phyloP scores from a whole-genome alignment of 1,140 invertebrate genomes.

The Papilio polyxenes region DNA sequence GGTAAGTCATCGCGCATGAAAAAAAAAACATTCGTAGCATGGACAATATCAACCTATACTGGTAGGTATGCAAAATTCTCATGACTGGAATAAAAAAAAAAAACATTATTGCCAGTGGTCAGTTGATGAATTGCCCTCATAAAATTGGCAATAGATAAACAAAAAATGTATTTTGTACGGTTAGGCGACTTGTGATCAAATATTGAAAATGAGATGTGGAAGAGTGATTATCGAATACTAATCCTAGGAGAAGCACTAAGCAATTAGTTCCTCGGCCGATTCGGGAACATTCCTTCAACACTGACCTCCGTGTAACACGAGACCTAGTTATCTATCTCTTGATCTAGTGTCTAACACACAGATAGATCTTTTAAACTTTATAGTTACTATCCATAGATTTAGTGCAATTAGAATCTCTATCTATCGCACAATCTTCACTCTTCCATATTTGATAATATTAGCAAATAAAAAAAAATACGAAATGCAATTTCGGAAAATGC shows the following conservation, averaged over 20 bases:
- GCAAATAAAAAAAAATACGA: conserved; percentile 56
- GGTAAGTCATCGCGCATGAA: not conserved
- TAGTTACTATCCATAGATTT: conserved; percentile 62
- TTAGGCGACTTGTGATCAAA: conserved; percentile 70
- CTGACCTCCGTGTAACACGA: conserved; percentile 52
- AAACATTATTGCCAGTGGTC: conserved; percentile 20
- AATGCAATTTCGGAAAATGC: conserved; percentile 67
- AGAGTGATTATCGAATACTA: conserved; percentile 67
- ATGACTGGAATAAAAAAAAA: conserved; percentile 1
- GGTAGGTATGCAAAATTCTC: not conserved
- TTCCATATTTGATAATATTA: conserved; percentile 72
- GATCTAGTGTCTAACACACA: conserved; percentile 36
- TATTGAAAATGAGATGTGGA: conserved; percentile 76
- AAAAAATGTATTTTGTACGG: conserved; percentile 55
- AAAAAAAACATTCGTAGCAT: not conserved
- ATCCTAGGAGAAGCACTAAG: conserved; percentile 52
- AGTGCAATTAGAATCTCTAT: conserved; percentile 55
- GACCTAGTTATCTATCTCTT: conserved; percentile 36
- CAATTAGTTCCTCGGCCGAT: conserved; percentile 46
- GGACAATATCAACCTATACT: not conserved
- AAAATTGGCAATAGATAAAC: conserved; percentile 46
- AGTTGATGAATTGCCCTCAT: conserved; percentile 35
- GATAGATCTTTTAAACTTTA: conserved; percentile 31
- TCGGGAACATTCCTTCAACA: conserved; percentile 39
- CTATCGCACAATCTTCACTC: conserved; percentile 74